These are phyloP conservation scores for Sebastes aleutianus DNA, from an alignment of 2,797 vertebrate species.

Conservation along the genomic window DNA sequence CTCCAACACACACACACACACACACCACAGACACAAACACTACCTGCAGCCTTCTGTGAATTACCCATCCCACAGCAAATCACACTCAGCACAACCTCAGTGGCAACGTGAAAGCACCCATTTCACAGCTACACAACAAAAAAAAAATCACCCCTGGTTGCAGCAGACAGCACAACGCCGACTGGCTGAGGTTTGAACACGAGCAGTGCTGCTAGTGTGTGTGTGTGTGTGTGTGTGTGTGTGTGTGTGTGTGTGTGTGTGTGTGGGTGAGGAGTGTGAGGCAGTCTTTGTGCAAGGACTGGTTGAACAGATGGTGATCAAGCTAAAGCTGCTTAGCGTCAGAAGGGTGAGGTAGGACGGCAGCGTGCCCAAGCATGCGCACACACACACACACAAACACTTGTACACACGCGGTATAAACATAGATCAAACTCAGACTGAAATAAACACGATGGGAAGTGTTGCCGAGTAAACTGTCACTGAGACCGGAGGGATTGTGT, in stretches of 20 bases:
- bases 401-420: slow-evolving; percentile 6
- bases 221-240: background rate
- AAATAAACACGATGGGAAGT: slow-evolving; percentile 29
- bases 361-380: slow-evolving; percentile 40
- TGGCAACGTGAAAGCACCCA: slow-evolving; percentile 1
- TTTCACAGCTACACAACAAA: slow-evolving; percentile 34
- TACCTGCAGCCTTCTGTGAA: slow-evolving; percentile 25
- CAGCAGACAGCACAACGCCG: slow-evolving; percentile 7
- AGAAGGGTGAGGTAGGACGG: slow-evolving; percentile 62
- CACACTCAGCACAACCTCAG: slow-evolving; percentile 18
- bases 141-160: background rate
- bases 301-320: slow-evolving; percentile 79
- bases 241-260: background rate
- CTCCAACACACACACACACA: background rate
- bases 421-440: slow-evolving; percentile 22
- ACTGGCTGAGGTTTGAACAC: slow-evolving; percentile 9
- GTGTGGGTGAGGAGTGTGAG: slow-evolving; percentile 14
- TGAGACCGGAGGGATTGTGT: slow-evolving; percentile 10
- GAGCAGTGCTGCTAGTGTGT: background rate
- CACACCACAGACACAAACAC: background rate
- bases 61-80: slow-evolving; percentile 30
- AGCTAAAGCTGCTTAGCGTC: slow-evolving; percentile 78
- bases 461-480: slow-evolving; percentile 31
- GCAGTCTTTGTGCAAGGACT: slow-evolving; percentile 55
- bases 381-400: background rate